Base-by-base conservation (phyloP, 1,140 invertebrate genomes). In the Pantala flavescens region DNA sequence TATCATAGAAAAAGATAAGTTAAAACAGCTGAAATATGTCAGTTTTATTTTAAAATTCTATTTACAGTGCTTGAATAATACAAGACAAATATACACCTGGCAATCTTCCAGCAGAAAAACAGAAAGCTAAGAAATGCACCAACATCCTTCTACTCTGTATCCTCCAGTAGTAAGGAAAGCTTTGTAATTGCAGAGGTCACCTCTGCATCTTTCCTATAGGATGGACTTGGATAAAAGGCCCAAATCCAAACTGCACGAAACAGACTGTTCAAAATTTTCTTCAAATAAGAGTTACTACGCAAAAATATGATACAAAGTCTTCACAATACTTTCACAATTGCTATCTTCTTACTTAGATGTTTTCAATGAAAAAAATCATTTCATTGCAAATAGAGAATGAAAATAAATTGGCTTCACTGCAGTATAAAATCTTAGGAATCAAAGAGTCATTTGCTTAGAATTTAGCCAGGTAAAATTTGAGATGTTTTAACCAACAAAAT, bases 1-100 rank as follows among this genome's bases (percentile, higher is more conserved):
- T 36, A 5, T 36, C 3, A 36, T 36, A 36, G 28, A 36, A 36
- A 36, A 5, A 36, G 28, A 36, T 2, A 36, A 36, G 28, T 36
- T 36, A 36, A 36, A 2, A 36, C 28, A 36, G 28, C 28, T 36
- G 28, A 36, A 36, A 36, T 36, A 36, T 36, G 28, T 36, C 28
- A 36, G 28, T 63, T 63, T 63, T 63, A 63, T 63, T 63, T 63
- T 19, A 63, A 63, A 63, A 63, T 63, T 63, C 49, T 63, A 63
- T 63, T 63, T 63, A 63, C 49, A 63, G n/a, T 63, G 49, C 49
- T 63, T 63, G 49, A 63, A 16, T 19, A 21, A 63, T 21, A 19
- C 49, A 63, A 63, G 49, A 63, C 49, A 63, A 63, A 63, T 63
- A 63, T 21, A 63, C 49, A 63, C 1, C 49, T 63, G 49, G 49